Base-by-base conservation (phyloP, 2,797 vertebrate species). In the Babyrousa celebensis region DNA sequence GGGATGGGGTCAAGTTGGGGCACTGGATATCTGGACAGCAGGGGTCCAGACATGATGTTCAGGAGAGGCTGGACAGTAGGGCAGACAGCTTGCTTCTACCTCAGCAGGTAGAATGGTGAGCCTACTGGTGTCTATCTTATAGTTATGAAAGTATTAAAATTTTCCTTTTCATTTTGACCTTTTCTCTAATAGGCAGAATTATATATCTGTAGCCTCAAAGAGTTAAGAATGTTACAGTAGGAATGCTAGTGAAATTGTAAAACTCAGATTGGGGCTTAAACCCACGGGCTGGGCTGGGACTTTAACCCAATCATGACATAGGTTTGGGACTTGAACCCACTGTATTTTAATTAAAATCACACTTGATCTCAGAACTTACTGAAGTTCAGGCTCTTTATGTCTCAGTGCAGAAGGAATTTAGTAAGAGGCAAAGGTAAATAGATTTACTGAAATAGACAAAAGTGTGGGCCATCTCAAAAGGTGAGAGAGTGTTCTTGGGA, bases 91-190 rank as follows among this genome's bases (percentile, higher is more conserved):
- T 82, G 16, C 18, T 77, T 15, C 56, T 36, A 25, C 9, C 2
- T 87, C 43, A 29, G 48, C 36, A 43, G 65, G 65, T 36, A 32
- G 65, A 74, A n/a, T 1, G 2, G 27, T 48, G 82, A 23, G 11
- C 52, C 78, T 89, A 29, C 36, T 25, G 5, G 56, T 58, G 21
- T 65, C 29, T 86, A 29, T 65, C 32, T 79, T 25, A 85, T 52
- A 25, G 40, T 29, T 11, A 5, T 54, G 23, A 85, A 77, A 75
- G 70, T 65, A 79, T 36, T 82, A 85, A 92, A 27, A 12, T 3
- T 96, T 89, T 17, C 40, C 1, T 74, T 85, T 89, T 58, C 12
- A 1, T 70, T 94, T 91, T 88, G 60, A 89, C 17, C 18, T 80
- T 43, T 77, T 77, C 11, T 91, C 15, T 32, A 23, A 43, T 17